These are phyloP conservation scores for Pygoscelis antarcticus DNA, from an alignment of 2,113 vertebrate genomes.

Conservation along the genomic window DNA sequence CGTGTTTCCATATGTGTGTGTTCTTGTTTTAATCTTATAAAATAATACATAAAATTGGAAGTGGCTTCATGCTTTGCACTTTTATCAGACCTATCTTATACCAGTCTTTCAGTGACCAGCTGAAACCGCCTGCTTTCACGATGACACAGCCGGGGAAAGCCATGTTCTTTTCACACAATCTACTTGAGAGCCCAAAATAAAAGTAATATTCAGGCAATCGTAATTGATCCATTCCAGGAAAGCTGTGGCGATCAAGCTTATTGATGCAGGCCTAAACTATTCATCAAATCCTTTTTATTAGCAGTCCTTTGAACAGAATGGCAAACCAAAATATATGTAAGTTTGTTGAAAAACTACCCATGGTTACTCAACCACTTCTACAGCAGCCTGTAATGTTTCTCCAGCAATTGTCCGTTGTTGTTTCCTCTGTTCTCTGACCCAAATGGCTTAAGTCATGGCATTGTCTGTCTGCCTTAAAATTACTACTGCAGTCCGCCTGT, in stretches of 20 bases:
- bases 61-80: not conserved
- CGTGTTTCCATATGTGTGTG: rapidly evolving
- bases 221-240: not conserved
- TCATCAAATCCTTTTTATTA: not conserved
- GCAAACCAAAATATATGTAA: not conserved
- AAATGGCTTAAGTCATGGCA: not conserved
- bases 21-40: not conserved
- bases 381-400: not conserved
- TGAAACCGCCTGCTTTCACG: not conserved
- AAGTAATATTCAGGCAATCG: not conserved
- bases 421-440: not conserved
- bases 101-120: not conserved
- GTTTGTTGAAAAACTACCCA: not conserved
- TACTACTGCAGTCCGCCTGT: not conserved
- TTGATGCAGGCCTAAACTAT: not conserved
- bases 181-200: not conserved
- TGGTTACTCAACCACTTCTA: not conserved
- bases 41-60: not conserved
- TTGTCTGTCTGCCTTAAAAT: not conserved
- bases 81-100: not conserved
- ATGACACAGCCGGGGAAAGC: not conserved
- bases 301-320: not conserved
- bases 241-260: not conserved
- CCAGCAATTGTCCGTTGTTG: not conserved
- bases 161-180: not conserved